Base-by-base conservation (phyloP, 37 sponge, comb jelly and placozoan species). In the Chondrilla cf. caribensis region DNA sequence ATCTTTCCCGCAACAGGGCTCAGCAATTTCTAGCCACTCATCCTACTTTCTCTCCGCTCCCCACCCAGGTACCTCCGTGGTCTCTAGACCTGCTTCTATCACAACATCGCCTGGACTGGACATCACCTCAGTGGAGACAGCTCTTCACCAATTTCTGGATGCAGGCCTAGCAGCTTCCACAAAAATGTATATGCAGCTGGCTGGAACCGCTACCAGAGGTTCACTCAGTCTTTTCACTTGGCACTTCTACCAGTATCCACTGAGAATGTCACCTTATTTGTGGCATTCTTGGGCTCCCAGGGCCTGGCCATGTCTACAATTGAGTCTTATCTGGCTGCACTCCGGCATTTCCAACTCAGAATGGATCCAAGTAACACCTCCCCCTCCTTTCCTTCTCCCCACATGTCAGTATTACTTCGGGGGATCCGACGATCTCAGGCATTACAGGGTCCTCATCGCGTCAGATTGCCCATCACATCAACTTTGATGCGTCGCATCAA, bases 111-210 rank as follows among this genome's bases (percentile, higher is more conserved):
- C n/a, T n/a, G n/a, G n/a, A n/a, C n/a, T n/a, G n/a, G n/a, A n/a
- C n/a, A n/a, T n/a, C n/a, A n/a, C n/a, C n/a, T n/a, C n/a, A n/a
- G n/a, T n/a, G n/a, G n/a, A n/a, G n/a, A n/a, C n/a, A n/a, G n/a
- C n/a, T n/a, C n/a, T n/a, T n/a, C n/a, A n/a, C n/a, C n/a, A n/a
- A n/a, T n/a, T n/a, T n/a, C n/a, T n/a, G n/a, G n/a, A n/a, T n/a
- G n/a, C n/a, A n/a, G n/a, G n/a, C n/a, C n/a, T 55, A 17, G 57
- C 57, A 55, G 57, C 79, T 14, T 77, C 79, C 15, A 77, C 79
- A 8, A 35, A 35, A 28, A 15, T 43, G 29, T 42, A 77, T 37
- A 36, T n/a, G 42, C 37, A 14, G 54, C 37, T 35, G 15, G 25
- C 25, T 28, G 26, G 14, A 22, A 15, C 15, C 38, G 54, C 11